Evolutionary conservation across 2,888 invertebrate genomes (phyloP).

Genomic region (Pegoplata infirma): DNA sequence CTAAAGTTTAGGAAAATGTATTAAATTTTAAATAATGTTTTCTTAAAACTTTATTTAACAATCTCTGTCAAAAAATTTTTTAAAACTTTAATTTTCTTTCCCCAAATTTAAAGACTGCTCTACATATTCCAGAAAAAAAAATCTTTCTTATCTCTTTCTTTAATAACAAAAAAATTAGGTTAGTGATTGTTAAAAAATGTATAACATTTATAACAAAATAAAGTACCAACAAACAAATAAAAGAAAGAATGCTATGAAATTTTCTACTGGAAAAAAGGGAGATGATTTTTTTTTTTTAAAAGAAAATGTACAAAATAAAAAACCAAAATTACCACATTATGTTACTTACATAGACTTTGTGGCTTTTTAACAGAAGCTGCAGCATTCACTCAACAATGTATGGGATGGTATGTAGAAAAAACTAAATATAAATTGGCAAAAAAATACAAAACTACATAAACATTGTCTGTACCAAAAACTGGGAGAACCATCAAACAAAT

Average conservation of each 20-base stretch:
- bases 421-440: not conserved
- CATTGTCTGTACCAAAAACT: too few relatives aligned
- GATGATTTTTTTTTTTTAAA: constrained; percentile 5
- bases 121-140: too few relatives aligned
- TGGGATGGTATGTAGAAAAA: not conserved
- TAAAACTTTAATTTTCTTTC: too few relatives aligned
- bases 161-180: constrained; percentile 37
- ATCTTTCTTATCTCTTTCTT: constrained; percentile 2
- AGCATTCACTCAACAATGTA: constrained; percentile 10
- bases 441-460: not conserved
- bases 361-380: constrained; percentile 37
- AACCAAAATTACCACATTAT: constrained; percentile 14
- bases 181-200: constrained; percentile 48
- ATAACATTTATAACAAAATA: constrained; percentile 25
- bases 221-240: not conserved
- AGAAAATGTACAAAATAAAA: constrained; percentile 15
- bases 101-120: too few relatives aligned
- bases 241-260: not conserved
- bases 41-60: too few relatives aligned
- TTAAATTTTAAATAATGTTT: too few relatives aligned
- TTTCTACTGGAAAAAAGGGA: not conserved
- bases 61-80: too few relatives aligned
- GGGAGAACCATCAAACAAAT: too few relatives aligned
- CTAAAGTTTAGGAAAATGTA: too few relatives aligned
- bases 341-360: constrained; percentile 22